These are phyloP conservation scores for Willisornis vidua DNA, from an alignment of 2,113 vertebrate species.

Conservation along the genomic window DNA sequence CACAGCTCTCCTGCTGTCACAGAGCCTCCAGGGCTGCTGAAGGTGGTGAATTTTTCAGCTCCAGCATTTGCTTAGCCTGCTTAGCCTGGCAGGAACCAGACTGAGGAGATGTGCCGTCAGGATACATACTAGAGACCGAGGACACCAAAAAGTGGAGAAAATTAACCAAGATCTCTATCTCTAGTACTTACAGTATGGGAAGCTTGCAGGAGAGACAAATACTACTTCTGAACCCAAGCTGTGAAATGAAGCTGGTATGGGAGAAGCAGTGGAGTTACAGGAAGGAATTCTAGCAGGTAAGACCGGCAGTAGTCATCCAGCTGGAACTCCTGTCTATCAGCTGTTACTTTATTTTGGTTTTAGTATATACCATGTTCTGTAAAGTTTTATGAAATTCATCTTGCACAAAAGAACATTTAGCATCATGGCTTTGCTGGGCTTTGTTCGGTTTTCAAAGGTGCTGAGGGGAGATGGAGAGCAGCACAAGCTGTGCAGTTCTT, in stretches of 20 bases:
- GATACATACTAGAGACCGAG: conserved; percentile 70
- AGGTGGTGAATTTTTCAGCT: conserved; percentile 72
- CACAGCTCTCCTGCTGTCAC: not conserved
- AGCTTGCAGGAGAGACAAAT: conserved; percentile 71
- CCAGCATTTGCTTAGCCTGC: conserved; percentile 71
- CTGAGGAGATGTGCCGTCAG: conserved; percentile 51
- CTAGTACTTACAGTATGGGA: conserved; percentile 61
- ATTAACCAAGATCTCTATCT: conserved; percentile 65
- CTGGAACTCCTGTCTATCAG: not conserved
- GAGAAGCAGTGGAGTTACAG: conserved; percentile 57
- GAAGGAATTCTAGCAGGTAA: conserved; percentile 71
- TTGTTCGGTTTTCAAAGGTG: not conserved
- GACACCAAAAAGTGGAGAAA: conserved; percentile 72
- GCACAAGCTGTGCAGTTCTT: not conserved
- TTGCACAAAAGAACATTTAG: not conserved
- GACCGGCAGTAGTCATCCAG: not conserved
- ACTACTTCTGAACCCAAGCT: conserved; percentile 63
- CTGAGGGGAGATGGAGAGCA: not conserved
- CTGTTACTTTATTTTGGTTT: not conserved
- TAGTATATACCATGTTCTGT: not conserved
- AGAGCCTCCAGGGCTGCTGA: conserved; percentile 73
- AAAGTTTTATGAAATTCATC: not conserved
- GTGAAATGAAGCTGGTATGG: conserved; percentile 71
- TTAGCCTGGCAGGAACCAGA: conserved; percentile 69
- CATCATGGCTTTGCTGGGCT: not conserved